Conservation (phyloP, 2,888 invertebrate genomes). For the Tenthredo mesomela region DNA sequence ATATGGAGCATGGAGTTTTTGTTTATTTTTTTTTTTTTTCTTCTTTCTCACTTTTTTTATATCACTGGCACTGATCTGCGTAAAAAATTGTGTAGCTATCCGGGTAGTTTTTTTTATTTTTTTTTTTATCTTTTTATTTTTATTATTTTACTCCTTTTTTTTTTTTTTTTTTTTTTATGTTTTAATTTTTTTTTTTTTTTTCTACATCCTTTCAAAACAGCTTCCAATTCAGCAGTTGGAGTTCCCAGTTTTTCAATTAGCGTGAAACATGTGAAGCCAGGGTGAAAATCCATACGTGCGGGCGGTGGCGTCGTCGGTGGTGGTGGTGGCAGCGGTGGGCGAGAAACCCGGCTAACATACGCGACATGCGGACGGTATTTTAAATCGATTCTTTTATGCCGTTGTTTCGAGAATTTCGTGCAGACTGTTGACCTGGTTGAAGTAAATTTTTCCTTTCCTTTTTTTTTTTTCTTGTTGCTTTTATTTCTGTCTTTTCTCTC, state of each 20-base stretch:
- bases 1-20: background rate
- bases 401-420: slow-evolving; percentile 25
- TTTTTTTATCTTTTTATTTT: background rate
- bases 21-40: background rate
- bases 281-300: slow-evolving; percentile 57
- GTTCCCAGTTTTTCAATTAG: slow-evolving; percentile 49
- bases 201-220: slow-evolving; percentile 35
- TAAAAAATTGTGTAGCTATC: background rate
- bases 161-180: background rate
- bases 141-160: background rate
- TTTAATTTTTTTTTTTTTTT: background rate
- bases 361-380: slow-evolving; percentile 32
- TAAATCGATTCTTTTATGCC: slow-evolving; percentile 29
- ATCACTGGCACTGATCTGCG: background rate
- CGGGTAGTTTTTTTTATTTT: background rate
- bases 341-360: slow-evolving; percentile 46
- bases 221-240: slow-evolving; percentile 43
- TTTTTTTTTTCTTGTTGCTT: background rate
- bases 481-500: background rate
- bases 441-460: background rate
- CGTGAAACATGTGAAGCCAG: slow-evolving; percentile 49
- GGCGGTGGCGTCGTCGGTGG: slow-evolving; percentile 59
- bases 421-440: slow-evolving; percentile 30
- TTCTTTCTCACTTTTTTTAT: background rate
- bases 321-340: slow-evolving; percentile 54